Evolutionary conservation across 2,797 vertebrate species (phyloP), one percentile per base, ranked within the genome.

Genomic region (Adrianichthys oophorus): DNA sequence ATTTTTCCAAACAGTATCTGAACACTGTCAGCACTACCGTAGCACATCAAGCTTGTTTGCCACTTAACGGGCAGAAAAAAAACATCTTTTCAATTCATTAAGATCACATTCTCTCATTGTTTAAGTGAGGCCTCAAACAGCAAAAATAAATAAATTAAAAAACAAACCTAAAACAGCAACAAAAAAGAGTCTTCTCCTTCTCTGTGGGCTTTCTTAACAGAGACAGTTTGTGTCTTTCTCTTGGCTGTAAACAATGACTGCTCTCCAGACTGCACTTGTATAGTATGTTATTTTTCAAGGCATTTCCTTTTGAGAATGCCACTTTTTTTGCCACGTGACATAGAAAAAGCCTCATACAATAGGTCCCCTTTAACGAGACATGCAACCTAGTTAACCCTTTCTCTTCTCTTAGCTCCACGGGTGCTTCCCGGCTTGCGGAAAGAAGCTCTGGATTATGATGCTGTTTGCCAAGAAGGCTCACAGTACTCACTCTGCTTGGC

Each of bases 291-390:
- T 60, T 77, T 63, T 68, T 76, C 57, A 54, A 65, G 64, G 65
- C 60, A 66, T 80, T 91, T 92, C 91, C 91, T 79, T 73, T 79
- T 50, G 67, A 72, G 65, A 89, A 83, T 81, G 62, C 74, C 72
- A 80, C 76, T 23, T 19, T 79, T 56, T 84, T 7, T 5, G 79
- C 68, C 82, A 81, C 32, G 62, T 59, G 44, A 78, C 70, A 83
- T 88, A 90, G 86, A 87, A 88, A 90, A 89, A 76, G 78, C 56
- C 52, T 54, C 67, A 87, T 74, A 92, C 91, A 93, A 92, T 92
- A 59, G 87, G 63, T 59, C 16, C 32, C 65, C 70, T 74, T 73
- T 5, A 43, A 69, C 56, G 49, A 56, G 48, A 66, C 68, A 37
- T 41, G 47, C 51, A 24, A 15, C 43, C 44, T 37, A 21, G 14